Percentiles rank a stretch among this genome's conserved stretches.
phyloP scores from a whole-genome alignment of 2,797 vertebrate species.

The Clamator glandarius region DNA sequence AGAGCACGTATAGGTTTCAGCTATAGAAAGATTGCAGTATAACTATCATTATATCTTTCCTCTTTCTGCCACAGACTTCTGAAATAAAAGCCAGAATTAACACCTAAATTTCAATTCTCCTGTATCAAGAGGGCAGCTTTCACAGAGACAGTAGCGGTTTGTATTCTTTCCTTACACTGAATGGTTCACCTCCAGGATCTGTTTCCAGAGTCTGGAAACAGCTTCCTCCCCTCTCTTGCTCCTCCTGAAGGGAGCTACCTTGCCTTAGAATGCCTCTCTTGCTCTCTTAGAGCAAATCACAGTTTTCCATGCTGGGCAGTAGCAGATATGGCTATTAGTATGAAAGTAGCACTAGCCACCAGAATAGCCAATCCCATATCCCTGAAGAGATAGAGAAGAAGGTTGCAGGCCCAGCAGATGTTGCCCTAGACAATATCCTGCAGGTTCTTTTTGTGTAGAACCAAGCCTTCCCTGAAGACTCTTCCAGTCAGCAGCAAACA shows the following conservation, averaged over 20 bases:
- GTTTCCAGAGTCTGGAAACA: background rate
- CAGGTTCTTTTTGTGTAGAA: background rate
- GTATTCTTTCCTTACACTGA: background rate
- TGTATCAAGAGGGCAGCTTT: background rate
- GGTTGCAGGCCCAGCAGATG: background rate
- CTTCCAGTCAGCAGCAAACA: background rate
- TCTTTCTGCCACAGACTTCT: background rate
- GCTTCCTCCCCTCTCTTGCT: background rate
- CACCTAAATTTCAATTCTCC: background rate
- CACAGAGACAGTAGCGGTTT: background rate
- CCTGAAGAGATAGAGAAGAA: background rate
- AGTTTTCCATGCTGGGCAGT: background rate
- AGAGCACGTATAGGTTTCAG: background rate
- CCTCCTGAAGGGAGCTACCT: background rate
- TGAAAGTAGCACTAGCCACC: background rate
- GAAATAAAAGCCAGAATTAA: background rate
- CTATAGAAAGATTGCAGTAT: background rate
- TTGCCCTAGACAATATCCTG: background rate
- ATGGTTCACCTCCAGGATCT: background rate
- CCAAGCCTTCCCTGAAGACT: background rate
- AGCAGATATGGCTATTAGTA: background rate
- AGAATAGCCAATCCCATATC: background rate
- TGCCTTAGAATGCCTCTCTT: background rate
- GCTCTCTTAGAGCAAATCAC: background rate
- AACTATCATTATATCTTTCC: background rate